phyloP scores from a whole-genome alignment of 2,888 invertebrate species.

The Petrophora chlorosata region DNA sequence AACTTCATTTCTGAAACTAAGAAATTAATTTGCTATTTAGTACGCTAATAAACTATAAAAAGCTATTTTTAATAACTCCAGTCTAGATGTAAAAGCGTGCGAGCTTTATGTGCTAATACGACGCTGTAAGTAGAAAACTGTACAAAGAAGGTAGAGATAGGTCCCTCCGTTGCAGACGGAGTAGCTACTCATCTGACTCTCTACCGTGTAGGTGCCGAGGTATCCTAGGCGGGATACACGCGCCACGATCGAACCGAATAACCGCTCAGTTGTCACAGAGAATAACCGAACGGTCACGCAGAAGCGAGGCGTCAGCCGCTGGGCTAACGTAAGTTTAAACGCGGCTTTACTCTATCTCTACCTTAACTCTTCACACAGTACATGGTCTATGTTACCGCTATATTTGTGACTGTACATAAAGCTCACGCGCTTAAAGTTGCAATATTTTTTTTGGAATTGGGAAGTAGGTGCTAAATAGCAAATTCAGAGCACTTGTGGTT shows the following conservation, averaged over 20 bases:
- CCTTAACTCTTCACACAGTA: conserved; percentile 17
- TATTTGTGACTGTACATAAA: conserved; percentile 40
- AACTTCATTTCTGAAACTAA: too few species aligned
- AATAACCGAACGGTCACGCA: conserved; percentile 24
- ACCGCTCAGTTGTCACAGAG: conserved; percentile 18
- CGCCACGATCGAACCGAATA: conserved; percentile 27
- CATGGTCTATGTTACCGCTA: conserved; percentile 34
- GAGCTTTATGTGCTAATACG: conserved; percentile 20
- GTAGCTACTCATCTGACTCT: conserved; percentile 30
- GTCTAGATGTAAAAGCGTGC: conserved; percentile 10
- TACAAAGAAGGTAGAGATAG: conserved; percentile 25
- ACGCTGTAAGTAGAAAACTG: not conserved
- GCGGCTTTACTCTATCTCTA: conserved; percentile 26
- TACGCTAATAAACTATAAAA: not conserved
- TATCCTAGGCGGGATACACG: conserved; percentile 25
- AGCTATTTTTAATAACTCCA: not conserved
- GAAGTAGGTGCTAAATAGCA: not conserved
- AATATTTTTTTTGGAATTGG: conserved; percentile 23
- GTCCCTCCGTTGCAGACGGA: conserved; percentile 14
- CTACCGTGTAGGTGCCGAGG: conserved; percentile 37
- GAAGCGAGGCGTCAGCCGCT: conserved; percentile 35
- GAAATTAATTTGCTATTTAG: not conserved
- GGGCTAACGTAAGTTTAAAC: conserved; percentile 37
- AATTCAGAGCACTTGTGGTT: not conserved
- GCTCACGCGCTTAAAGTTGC: conserved; percentile 39